Conservation (phyloP, 2,113 vertebrate genomes). For the Cavia porcellus region DNA sequence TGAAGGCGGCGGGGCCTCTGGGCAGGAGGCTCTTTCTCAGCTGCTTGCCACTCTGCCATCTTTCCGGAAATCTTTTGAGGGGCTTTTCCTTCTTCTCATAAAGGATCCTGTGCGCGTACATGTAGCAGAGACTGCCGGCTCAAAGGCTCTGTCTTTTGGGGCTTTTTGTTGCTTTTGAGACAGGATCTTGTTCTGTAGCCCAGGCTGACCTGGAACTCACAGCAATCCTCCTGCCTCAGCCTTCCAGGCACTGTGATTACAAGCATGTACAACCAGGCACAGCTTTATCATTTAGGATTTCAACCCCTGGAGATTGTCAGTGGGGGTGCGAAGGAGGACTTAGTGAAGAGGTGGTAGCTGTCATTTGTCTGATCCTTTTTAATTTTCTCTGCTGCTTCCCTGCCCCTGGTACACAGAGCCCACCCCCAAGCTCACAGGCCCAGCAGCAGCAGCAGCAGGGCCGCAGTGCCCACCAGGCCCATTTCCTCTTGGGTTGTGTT, state of each 20-base stretch:
- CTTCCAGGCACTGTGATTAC: background rate
- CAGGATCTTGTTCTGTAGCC: background rate
- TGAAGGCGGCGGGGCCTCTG: too few species aligned
- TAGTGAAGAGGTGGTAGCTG: background rate
- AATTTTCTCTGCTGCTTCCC: background rate
- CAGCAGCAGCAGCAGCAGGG: background rate
- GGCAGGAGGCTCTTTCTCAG: too few species aligned
- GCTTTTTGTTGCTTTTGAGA: background rate
- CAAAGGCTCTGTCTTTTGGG: background rate
- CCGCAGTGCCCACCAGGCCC: too few species aligned
- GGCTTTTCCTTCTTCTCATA: background rate
- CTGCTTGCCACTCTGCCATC: too few species aligned
- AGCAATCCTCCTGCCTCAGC: background rate
- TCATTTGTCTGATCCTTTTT: background rate
- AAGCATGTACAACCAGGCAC: too few species aligned
- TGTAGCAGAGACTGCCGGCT: background rate
- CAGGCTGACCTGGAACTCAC: background rate
- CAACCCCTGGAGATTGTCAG: background rate
- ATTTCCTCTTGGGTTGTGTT: background rate
- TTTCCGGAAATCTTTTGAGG: background rate
- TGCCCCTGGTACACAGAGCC: accelerated
- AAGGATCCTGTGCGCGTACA: too few species aligned
- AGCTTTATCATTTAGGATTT: background rate
- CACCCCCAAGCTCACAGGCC: background rate
- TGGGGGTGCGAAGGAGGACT: background rate